Evolutionary conservation across 2,797 vertebrate genomes (phyloP), one percentile per base, ranked within the genome.

Genomic region (Myoxocephalus aenaeus): DNA sequence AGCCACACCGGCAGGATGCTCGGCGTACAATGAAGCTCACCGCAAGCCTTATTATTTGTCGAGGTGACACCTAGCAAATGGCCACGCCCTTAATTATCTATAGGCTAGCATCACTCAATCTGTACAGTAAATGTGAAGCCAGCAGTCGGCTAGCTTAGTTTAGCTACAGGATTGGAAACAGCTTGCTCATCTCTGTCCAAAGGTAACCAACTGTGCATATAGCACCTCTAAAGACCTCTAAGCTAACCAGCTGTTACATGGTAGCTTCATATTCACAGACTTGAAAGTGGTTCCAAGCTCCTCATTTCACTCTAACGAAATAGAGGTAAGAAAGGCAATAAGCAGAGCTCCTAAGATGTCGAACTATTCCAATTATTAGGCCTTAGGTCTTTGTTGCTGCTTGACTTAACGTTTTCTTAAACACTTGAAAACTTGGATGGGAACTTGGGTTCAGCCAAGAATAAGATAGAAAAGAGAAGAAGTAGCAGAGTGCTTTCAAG

Each of bases 401-500:
- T 57, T 53, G 34, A 25, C 2, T 38, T 7, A 57, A 34, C 27
- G 29, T 36, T 56, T 46, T 65, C 17, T 53, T 25, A 50, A 50
- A 38, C 34, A 18, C 59, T 51, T 29, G 13, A 18, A 9, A 27
- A 69, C 50, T 42, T 42, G 34, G 29, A 68, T 34, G 54, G 22
- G 25, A 61, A 53, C 58, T 46, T 59, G 27, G 32, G n/a, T 48
- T 70, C 10, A 44, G 10, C 44, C 32, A 61, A 40, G 48, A 67
- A 38, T 25, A 38, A 8, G 18, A n/a, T 5, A 14, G 20, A 40
- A 63, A 22, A 17, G 1, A 14, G 29, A 18, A 10, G 7, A 11
- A 15, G 57, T 5, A 50, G 22, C 51, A 14, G 51, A 53, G 20
- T 63, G 56, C 61, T 59, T 75, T 20, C 40, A 68, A 70, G 76